Percentiles rank a stretch among this genome's conserved stretches.
These are phyloP conservation scores for Itoplectis maculator DNA, from an alignment of 2,888 invertebrate species.

Conservation along the genomic window DNA sequence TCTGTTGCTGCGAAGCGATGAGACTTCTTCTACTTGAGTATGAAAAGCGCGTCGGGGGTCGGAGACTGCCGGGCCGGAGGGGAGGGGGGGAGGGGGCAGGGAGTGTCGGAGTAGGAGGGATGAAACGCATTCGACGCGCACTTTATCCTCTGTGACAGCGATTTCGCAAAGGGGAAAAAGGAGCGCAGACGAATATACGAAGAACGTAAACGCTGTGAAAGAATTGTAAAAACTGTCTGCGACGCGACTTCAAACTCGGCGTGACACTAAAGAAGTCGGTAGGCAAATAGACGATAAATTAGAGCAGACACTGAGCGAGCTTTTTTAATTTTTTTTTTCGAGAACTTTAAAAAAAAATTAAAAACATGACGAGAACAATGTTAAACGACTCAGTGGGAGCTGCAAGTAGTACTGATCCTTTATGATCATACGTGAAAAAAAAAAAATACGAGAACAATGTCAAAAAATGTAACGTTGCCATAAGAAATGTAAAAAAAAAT, in stretches of 20 bases:
- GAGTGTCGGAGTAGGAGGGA: background rate
- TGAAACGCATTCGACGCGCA: slow-evolving; percentile 20
- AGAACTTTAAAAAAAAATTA: no score
- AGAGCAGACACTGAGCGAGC: background rate
- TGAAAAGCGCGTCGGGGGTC: background rate
- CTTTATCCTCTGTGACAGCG: slow-evolving; percentile 27
- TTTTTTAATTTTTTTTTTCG: no score
- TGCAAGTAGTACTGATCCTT: no score
- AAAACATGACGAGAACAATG: no score
- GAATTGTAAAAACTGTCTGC: background rate
- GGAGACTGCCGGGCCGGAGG: background rate
- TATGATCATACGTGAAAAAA: no score
- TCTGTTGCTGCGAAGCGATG: slow-evolving; percentile 9
- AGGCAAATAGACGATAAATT: background rate
- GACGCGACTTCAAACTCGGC: background rate
- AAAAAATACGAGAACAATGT: no score
- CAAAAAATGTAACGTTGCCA: no score
- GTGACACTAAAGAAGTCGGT: slow-evolving; percentile 1
- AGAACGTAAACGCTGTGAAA: background rate
- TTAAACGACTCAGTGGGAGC: no score
- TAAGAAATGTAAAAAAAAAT: no score
- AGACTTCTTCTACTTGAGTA: background rate
- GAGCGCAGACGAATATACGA: background rate
- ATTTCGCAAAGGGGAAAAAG: slow-evolving; percentile 2
- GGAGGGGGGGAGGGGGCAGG: background rate